phyloP scores from a whole-genome alignment of 2,113 vertebrate species.

The Pseudonaja textilis region DNA sequence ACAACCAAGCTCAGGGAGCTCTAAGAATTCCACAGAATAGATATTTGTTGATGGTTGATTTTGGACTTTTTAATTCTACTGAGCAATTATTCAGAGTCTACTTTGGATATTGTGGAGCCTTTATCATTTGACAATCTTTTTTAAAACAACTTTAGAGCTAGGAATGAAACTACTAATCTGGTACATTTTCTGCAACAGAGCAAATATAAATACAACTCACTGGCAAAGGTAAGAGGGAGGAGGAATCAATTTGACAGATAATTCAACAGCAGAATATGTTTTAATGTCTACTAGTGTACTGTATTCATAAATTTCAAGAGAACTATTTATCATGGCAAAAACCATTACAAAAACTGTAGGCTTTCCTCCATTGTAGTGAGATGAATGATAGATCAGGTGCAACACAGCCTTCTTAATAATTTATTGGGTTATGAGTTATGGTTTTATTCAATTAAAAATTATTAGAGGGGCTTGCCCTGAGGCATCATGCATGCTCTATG shows the following conservation, averaged over 20 bases:
- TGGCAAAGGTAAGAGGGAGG: slow-evolving; percentile 10
- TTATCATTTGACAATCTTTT: not conserved
- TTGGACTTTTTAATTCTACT: accelerated
- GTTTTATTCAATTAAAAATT: slow-evolving; percentile 78
- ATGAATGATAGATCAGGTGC: slow-evolving; percentile 71
- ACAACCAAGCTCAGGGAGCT: not conserved
- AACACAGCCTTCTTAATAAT: slow-evolving; percentile 72
- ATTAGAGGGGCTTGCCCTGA: slow-evolving; percentile 72
- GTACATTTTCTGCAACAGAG: slow-evolving; percentile 38
- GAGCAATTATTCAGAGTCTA: slow-evolving; percentile 13
- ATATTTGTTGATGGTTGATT: not conserved
- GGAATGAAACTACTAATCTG: slow-evolving; percentile 20
- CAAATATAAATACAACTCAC: slow-evolving; percentile 44
- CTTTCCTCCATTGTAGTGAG: slow-evolving; percentile 60
- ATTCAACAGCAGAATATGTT: slow-evolving; percentile 54
- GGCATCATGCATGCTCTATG: slow-evolving; percentile 63
- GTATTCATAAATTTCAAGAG: slow-evolving; percentile 67
- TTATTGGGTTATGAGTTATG: slow-evolving; percentile 79
- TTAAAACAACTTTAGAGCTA: not conserved
- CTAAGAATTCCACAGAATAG: not conserved
- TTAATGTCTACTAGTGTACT: slow-evolving; percentile 58
- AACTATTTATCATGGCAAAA: slow-evolving; percentile 70
- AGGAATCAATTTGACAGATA: slow-evolving; percentile 38
- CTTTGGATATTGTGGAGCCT: not conserved
- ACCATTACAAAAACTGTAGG: slow-evolving; percentile 62